Evolutionary conservation across 2,797 vertebrate species (phyloP), one percentile per base, ranked within the genome.

Genomic region (Anguilla anguilla): DNA sequence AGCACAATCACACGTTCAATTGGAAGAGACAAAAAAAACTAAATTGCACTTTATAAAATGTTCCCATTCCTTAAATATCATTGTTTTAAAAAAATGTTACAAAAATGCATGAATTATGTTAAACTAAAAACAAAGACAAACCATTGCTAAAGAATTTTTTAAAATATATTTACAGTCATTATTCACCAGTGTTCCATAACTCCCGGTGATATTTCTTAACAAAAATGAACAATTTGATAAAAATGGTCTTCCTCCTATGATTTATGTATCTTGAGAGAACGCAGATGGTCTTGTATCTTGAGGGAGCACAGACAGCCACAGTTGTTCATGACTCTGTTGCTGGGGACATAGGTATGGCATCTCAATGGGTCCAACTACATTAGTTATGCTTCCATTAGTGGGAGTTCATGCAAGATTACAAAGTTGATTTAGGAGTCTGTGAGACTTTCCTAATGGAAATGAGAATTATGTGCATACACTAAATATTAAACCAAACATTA

Each of bases 61-160:
- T 49, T 81, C 77, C 77, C 39, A 25, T 81, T 43, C 77, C 49
- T 43, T 25, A n/a, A 81, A 81, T 49, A n/a, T 77, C 28, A 81
- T 81, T 51, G 10, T 81, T 81, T 81, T 49, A 22, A 43, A 6
- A 51, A 22, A 31, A 81, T 77, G 39, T 46, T 81, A 81, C 77
- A 81, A 81, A 81, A 81, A 77, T 81, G 5, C 77, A 81, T 77
- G 43, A 81, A 49, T 81, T 81, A 81, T 43, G 17, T 46, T 81
- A 2, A 81, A 39, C 17, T 25, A 49, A 81, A 46, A 81, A 79
- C 17, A 79, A 49, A 81, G 43, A 81, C 77, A 2, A 81, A 25
- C 15, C 35, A 46, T 81, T 81, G 43, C 19, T 81, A 43, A 81
- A 25, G 17, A 81, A 51, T 74, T 11, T 74, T 11, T 13, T 0